Conservation (phyloP, 2,888 invertebrate genomes). For the Catocala nupta region DNA sequence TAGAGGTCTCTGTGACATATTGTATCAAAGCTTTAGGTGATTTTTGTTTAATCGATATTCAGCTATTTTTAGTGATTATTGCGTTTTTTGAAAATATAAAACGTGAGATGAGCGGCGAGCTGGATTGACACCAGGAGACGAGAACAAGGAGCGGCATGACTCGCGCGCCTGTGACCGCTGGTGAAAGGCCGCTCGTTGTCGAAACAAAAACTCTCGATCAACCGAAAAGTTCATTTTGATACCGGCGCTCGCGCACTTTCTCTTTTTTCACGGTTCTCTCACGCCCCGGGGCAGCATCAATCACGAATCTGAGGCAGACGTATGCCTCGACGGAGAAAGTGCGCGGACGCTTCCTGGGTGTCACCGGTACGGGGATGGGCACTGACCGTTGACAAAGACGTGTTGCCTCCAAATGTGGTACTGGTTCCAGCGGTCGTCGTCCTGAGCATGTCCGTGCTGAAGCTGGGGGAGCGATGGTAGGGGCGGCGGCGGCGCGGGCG, state of each 20-base stretch:
- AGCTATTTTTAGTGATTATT: too few relatives aligned
- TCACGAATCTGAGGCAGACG: slow-evolving; percentile 45
- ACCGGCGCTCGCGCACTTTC: slow-evolving; percentile 78
- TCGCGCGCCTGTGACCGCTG: slow-evolving; percentile 38
- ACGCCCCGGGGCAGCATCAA: slow-evolving; percentile 53
- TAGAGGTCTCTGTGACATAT: slow-evolving; percentile 24
- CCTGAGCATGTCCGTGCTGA: slow-evolving; percentile 88
- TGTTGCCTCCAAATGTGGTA: slow-evolving; percentile 94
- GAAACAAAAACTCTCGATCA: slow-evolving; percentile 75
- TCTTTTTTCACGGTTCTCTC: slow-evolving; percentile 69
- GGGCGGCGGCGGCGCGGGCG: slow-evolving; percentile 87
- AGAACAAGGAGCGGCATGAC: slow-evolving; percentile 13
- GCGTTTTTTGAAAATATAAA: too few relatives aligned
- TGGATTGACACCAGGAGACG: slow-evolving; percentile 9
- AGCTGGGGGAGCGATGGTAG: slow-evolving; percentile 89
- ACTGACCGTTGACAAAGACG: slow-evolving; percentile 93
- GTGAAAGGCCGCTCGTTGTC: slow-evolving; percentile 66
- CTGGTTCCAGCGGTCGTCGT: slow-evolving; percentile 91
- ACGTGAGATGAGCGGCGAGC: too few relatives aligned
- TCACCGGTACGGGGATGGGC: slow-evolving; percentile 43
- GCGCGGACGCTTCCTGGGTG: slow-evolving; percentile 59
- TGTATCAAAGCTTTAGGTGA: slow-evolving; percentile 27
- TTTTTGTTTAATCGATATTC: background rate
- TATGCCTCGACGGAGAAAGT: slow-evolving; percentile 65
- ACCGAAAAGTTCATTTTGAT: slow-evolving; percentile 71